These are phyloP conservation scores for Poliocrania exsul DNA, from an alignment of 2,797 vertebrate genomes.

Conservation along the genomic window DNA sequence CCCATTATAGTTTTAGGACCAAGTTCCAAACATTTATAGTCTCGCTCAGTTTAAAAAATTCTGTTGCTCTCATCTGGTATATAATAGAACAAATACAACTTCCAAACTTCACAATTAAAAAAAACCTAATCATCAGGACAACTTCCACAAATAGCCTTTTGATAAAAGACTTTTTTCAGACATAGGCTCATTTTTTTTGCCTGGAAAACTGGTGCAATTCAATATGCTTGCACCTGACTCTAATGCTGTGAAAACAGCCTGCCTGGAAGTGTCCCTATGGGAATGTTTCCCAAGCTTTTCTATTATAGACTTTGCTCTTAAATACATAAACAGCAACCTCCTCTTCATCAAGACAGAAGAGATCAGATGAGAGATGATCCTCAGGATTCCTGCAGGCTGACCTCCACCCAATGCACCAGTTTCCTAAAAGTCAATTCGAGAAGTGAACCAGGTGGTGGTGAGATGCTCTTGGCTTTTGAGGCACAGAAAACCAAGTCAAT, in stretches of 20 bases:
- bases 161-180: neutral
- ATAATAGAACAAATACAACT: neutral
- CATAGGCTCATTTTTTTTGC: neutral
- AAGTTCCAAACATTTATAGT: constrained; percentile 46
- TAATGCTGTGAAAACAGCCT: neutral
- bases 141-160: neutral
- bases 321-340: neutral
- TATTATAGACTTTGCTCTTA: neutral
- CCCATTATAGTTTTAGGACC: constrained; percentile 42
- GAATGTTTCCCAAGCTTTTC: neutral
- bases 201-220: neutral
- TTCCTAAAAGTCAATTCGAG: constrained; percentile 20
- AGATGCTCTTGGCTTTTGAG: accelerated
- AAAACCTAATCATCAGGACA: constrained; percentile 5
- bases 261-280: neutral
- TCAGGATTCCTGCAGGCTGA: neutral
- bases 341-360: neutral
- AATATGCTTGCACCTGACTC: neutral
- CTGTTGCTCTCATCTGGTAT: constrained; percentile 12
- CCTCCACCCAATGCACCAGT: neutral
- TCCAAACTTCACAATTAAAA: constrained; percentile 46
- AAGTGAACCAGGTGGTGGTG: neutral
- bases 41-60: constrained; percentile 7
- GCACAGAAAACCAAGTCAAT: neutral
- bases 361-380: neutral